These are phyloP conservation scores for Leptoteleia sp. DNA, from an alignment of 1,140 invertebrate genomes.

Conservation along the genomic window DNA sequence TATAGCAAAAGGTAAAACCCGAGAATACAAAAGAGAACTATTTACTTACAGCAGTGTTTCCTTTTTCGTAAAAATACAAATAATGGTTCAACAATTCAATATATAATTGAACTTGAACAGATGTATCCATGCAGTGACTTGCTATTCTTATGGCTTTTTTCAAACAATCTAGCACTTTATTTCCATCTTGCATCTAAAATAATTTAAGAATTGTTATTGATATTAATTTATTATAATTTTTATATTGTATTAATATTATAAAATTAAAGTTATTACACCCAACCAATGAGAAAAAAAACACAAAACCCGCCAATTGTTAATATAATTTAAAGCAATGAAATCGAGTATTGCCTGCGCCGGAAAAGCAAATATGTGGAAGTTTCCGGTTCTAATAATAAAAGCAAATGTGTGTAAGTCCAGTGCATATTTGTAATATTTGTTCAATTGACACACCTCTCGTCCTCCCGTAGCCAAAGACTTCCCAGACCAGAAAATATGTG, in stretches of 20 bases:
- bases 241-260: no score
- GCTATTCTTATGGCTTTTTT: slow-evolving; percentile 97
- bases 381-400: no score
- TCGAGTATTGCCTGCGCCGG: no score
- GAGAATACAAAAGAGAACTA: no score
- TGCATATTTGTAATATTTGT: not conserved
- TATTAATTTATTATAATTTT: no score
- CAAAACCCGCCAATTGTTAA: no score
- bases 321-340: no score
- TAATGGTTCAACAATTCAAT: slow-evolving; percentile 97
- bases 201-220: slow-evolving; percentile 6
- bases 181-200: slow-evolving; percentile 91
- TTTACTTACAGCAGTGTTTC: slow-evolving; percentile 86
- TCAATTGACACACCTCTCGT: slow-evolving; percentile 82
- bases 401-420: not conserved
- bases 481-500: slow-evolving; percentile 98
- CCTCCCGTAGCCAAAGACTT: slow-evolving; percentile 86
- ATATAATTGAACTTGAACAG: slow-evolving; percentile 97
- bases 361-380: no score
- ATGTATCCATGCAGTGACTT: slow-evolving; percentile 98
- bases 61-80: slow-evolving; percentile 96
- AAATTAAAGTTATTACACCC: no score
- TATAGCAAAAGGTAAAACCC: no score
- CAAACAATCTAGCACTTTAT: slow-evolving; percentile 95
- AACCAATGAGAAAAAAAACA: no score